Base-by-base conservation (phyloP, 2,113 vertebrate genomes). In the Gopherus flavomarginatus region DNA sequence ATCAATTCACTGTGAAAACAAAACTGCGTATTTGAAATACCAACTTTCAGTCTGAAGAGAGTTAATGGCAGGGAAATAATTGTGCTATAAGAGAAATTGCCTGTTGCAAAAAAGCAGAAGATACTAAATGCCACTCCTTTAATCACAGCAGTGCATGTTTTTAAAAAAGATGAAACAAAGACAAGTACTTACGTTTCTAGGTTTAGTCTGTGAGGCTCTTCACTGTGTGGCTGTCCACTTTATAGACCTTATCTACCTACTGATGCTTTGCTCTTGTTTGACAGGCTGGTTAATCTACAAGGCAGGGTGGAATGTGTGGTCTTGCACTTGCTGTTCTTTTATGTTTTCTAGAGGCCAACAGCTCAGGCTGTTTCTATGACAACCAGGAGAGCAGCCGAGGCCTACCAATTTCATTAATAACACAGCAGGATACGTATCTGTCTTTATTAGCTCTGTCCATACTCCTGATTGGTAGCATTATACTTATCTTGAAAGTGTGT, bases 301-400 rank as follows among this genome's bases (percentile, higher is more conserved):
- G 91, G 93, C 92, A 75, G 91, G 62, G 29, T 5, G 94, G 97
- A 97, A 88, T 94, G 95, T 72, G 26, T 88, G 93, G 89, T 95
- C 83, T 83, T 80, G 92, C 95, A 80, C 95, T 96, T 29, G 16
- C 90, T 93, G 94, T 94, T 93, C 92, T 97, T 96, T 96, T 96
- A 94, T 88, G 72, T 91, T 95, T 96, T 72, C 54, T 2, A 5
- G 75, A 90, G 86, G 93, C 94, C 29, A 3, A 94, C 82, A 87
- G 59, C 85, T 77, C 82, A 35, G 26, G 90, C 79, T 2, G 80
- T 97, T 96, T 57, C 97, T 90, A 69, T 94, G 95, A 87, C 92
- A 94, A 97, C 96, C 54, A 57, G 92, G 94, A 95, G 94, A 86
- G 92, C 78, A 2, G 94, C 89, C 92, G 93, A 91, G 35, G 94